Evolutionary conservation across 2,888 invertebrate species (phyloP).

Genomic region (Nephrotoma flavescens): DNA sequence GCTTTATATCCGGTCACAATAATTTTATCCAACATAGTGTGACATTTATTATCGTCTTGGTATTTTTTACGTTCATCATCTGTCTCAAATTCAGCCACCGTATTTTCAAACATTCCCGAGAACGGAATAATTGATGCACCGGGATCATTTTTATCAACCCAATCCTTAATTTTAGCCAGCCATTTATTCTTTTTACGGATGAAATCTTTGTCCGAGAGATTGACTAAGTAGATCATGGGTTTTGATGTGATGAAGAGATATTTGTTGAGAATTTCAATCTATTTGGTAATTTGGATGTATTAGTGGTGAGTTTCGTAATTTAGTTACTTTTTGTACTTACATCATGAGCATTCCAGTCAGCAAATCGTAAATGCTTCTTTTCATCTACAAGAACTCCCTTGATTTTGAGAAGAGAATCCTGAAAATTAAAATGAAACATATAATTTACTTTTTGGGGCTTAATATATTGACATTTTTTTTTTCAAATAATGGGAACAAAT

Average conservation of each 20-base stretch:
- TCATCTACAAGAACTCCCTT: conserved; percentile 72
- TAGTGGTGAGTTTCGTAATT: conserved; percentile 13
- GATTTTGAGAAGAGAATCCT: conserved; percentile 79
- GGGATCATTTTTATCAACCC: conserved; percentile 95
- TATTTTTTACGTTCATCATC: conserved; percentile 59
- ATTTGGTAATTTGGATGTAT: conserved; percentile 23
- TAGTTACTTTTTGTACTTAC: conserved; percentile 38
- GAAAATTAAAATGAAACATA: conserved; percentile 23
- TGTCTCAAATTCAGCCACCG: conserved; percentile 68
- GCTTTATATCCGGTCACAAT: conserved; percentile 95
- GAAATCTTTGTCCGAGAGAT: conserved; percentile 95
- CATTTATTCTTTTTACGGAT: conserved; percentile 98
- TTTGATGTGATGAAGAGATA: conserved; percentile 94
- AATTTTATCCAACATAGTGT: conserved; percentile 89
- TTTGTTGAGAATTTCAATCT: conserved; percentile 94
- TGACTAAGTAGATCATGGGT: conserved; percentile 92
- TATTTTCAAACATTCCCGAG: conserved; percentile 82
- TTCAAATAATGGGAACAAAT: no score
- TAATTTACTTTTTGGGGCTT: no score
- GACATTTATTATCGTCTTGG: conserved; percentile 65
- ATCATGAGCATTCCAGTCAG: conserved; percentile 85
- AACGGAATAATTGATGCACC: conserved; percentile 91
- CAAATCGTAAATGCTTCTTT: conserved; percentile 85
- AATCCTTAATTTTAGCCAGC: conserved; percentile 91
- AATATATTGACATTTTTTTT: no score